Base-by-base conservation (phyloP, 2,888 invertebrate species). In the Caenorhabditis sp. region DNA sequence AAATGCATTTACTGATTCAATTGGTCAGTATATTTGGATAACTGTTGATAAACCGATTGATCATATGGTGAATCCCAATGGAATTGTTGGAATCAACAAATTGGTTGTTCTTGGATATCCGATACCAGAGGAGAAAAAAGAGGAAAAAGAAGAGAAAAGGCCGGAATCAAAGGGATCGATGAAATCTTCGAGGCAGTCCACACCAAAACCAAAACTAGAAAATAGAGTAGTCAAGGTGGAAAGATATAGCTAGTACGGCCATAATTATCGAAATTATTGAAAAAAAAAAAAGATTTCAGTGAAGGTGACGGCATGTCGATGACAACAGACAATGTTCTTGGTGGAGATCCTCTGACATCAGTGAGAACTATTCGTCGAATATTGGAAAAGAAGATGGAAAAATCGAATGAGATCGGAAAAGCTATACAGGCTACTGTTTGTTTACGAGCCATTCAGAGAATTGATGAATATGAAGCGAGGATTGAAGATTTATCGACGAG, bases 21-120 rank as follows among this genome's bases (percentile, higher is more conserved):
- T 81, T n/a, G 81, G 83, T 1, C 83, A 85, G 54, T 85, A 80
- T 63, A 59, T 85, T 20, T 85, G 84, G 84, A 65, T 85, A 0
- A 72, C 80, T 2, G 58, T 85, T 12, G 75, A 82, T n/a, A 73
- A 69, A 17, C 81, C 84, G n/a, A 52, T 80, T 20, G 59, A 70
- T 10, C 61, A 70, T 12, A 53, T 43, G 12, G 56, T 52, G n/a
- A 83, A 84, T 38, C 74, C 73, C 1, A 54, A 62, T n/a, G 64
- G 71, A 21, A 66, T 76, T 68, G 82, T 77, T 20, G 70, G 67
- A 14, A 80, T 80, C 31, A 54, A 64, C 5, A 76, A 76, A 38
- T 54, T 80, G 27, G 76, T 73, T 0, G 63, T 77, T 12, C 63
- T 77, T 21, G 80, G 80, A 21, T 80, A 80, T 50, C 77, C 75